Base-by-base conservation (phyloP, 2,888 invertebrate species). In the Pyrocoelia pectoralis region DNA sequence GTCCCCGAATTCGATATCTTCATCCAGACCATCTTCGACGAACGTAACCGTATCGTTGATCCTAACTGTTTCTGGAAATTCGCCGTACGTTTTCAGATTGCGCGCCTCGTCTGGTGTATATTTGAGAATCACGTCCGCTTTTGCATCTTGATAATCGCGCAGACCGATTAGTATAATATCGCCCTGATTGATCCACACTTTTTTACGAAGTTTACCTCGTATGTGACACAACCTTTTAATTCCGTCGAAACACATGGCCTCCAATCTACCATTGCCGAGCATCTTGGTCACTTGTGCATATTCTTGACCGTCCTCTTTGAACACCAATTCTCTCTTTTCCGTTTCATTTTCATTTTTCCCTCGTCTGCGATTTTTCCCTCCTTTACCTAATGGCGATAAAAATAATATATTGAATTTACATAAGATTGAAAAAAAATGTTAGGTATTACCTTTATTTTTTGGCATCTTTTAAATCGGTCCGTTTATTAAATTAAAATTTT, bases 311-410 rank as follows among this genome's bases (percentile, higher is more conserved):
- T 98, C 98, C 85, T 99, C 98, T 85, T 98, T 98, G 86, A 98
- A 98, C 67, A 98, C 96, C 84, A 99, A 88, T 84, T 99, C 99
- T 86, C 99, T 91, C 84, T 99, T 99, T 81, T 98, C 97, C 61
- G 97, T 96, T 86, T 99, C 99, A 83, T 99, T 99, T 85, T 99
- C 99, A 81, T 99, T 99, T 89, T 99, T 99, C 83, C 99, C 99
- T 85, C 99, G 92, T 84, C 98, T 93, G 80, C 99, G 90, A 86
- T 99, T 99, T 89, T 99, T 99, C 88, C 99, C 99, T 92, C 99
- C 99, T 92, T 99, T 99, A 91, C 99, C 98, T 90, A 72, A 8
- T 54, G 46, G 6, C 1, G n/a, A 40, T 40, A 5, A 24, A 5
- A 8, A 14, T 50, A n/a, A 6, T n/a, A 6, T 48, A n/a, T 1